Evolutionary conservation across 35 echinoderm and acorn worm species (phyloP).

Genomic region (Strongylocentrotus purpuratus): DNA sequence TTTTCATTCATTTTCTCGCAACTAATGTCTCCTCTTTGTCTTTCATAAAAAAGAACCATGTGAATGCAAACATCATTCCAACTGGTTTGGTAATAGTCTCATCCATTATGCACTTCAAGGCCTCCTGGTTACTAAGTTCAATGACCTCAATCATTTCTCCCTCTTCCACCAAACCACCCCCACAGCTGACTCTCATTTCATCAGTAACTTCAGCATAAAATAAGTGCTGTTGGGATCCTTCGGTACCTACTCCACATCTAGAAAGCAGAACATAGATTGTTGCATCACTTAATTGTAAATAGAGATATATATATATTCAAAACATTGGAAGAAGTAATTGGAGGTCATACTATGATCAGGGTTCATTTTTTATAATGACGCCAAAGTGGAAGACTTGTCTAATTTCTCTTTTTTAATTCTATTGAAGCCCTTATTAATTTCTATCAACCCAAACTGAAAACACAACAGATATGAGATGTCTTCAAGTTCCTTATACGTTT

Average conservation of each 20-base stretch:
- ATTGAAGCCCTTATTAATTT: too few relatives aligned
- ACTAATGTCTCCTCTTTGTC: conserved; percentile 25
- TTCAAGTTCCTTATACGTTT: too few relatives aligned
- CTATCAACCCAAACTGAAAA: too few relatives aligned
- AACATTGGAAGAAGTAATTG: too few relatives aligned
- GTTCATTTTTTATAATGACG: too few relatives aligned
- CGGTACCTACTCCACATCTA: conserved; percentile 60
- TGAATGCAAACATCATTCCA: conserved; percentile 69
- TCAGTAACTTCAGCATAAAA: conserved; percentile 90
- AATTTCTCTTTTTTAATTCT: too few relatives aligned
- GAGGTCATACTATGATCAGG: too few relatives aligned
- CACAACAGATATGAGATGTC: too few relatives aligned
- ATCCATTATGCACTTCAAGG: conserved; percentile 62
- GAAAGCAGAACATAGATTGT: neutral
- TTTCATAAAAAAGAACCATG: conserved; percentile 75
- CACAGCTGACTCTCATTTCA: conserved; percentile 60
- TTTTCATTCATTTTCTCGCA: neutral
- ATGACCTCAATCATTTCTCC: conserved; percentile 83
- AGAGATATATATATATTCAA: too few relatives aligned
- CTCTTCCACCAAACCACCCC: conserved; percentile 74
- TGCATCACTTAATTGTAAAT: neutral
- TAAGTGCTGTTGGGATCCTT: conserved; percentile 54
- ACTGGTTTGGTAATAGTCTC: conserved; percentile 65
- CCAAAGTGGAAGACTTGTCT: too few relatives aligned
- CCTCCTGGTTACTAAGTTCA: conserved; percentile 55